Evolutionary conservation across 2,113 vertebrate species (phyloP).

Genomic region (Lampris megalopsis): DNA sequence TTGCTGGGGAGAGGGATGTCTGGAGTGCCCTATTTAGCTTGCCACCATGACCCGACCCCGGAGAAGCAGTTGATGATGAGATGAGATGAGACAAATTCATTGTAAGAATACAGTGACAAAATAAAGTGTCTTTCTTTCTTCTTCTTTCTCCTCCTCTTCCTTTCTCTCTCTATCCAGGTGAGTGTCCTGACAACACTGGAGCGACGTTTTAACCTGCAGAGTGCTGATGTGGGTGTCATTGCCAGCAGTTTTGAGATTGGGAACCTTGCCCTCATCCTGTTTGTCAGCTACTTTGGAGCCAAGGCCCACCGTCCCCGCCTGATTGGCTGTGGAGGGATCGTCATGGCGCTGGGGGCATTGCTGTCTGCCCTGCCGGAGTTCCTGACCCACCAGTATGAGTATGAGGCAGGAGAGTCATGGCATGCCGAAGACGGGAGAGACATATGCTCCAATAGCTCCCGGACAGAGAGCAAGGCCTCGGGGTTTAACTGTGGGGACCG

Average conservation of each 20-base stretch:
- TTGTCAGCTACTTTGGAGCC: constrained; percentile 98
- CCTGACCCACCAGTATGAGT: constrained; percentile 96
- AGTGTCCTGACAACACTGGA: constrained; percentile 98
- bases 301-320: constrained; percentile 96
- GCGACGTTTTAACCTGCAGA: constrained; percentile 97
- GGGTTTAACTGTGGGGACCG: constrained; percentile 92
- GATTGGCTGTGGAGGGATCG: constrained; percentile 97
- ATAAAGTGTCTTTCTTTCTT: neutral
- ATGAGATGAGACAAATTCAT: no score
- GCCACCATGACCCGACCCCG: no score
- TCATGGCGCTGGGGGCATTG: constrained; percentile 96
- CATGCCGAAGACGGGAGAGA: constrained; percentile 91
- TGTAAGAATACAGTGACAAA: no score
- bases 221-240: constrained; percentile 96
- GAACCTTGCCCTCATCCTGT: constrained; percentile 97
- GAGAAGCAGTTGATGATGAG: no score
- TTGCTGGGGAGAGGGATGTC: no score
- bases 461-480: constrained; percentile 84
- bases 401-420: constrained; percentile 90
- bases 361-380: constrained; percentile 96
- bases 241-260: constrained; percentile 99
- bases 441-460: constrained; percentile 89
- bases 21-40: no score
- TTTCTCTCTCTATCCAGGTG: constrained; percentile 81
- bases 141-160: neutral